These are phyloP conservation scores for Sternarchorhynchus goeldii DNA, from an alignment of 2,797 vertebrate species.

Conservation along the genomic window DNA sequence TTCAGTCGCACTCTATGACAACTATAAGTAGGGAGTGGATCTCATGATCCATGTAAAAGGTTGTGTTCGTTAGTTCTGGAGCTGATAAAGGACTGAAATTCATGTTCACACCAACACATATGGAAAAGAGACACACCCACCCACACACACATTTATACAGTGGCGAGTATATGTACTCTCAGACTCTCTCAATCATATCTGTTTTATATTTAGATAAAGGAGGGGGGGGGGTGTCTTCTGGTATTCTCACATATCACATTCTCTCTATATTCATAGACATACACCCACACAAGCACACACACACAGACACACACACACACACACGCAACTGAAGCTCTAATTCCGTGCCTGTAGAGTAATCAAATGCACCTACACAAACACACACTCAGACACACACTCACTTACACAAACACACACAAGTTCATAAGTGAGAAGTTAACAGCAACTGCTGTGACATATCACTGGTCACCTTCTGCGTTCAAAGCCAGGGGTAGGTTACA, in stretches of 20 bases:
- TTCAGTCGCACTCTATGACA: slow-evolving; percentile 55
- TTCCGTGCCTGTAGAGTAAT: not conserved
- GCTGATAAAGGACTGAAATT: slow-evolving; percentile 60
- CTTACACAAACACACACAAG: slow-evolving; percentile 19
- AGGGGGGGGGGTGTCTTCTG: slow-evolving; percentile 48
- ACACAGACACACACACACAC: slow-evolving; percentile 10
- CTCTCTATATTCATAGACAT: slow-evolving; percentile 48
- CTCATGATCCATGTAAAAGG: slow-evolving; percentile 70
- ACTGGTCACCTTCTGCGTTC: slow-evolving; percentile 64
- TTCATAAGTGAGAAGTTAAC: slow-evolving; percentile 33
- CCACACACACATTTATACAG: slow-evolving; percentile 44
- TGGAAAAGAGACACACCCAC: slow-evolving; percentile 21
- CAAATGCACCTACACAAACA: slow-evolving; percentile 9
- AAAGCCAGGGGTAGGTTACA: slow-evolving; percentile 45
- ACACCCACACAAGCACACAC: not conserved
- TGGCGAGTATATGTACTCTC: slow-evolving; percentile 58
- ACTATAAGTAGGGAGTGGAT: slow-evolving; percentile 56
- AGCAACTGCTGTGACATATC: slow-evolving; percentile 58
- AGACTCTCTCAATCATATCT: slow-evolving; percentile 69
- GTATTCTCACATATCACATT: slow-evolving; percentile 61
- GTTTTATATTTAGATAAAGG: slow-evolving; percentile 72
- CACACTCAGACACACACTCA: not conserved
- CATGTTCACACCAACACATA: slow-evolving; percentile 49
- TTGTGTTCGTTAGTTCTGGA: slow-evolving; percentile 67
- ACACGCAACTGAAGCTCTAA: not conserved